Evolutionary conservation across 2,797 vertebrate genomes (phyloP).

Genomic region (Karalla daura): DNA sequence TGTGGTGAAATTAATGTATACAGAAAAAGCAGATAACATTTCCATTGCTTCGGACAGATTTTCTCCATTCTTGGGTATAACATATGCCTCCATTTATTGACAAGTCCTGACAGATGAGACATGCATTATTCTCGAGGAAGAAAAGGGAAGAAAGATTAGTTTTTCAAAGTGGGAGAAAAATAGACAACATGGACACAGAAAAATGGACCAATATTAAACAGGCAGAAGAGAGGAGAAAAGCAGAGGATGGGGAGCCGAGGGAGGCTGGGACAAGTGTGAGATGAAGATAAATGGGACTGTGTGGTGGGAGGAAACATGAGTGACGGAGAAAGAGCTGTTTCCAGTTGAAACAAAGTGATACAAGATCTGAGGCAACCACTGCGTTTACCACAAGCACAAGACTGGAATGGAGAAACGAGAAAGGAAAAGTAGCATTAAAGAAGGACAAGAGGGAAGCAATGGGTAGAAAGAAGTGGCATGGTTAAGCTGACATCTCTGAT

Average conservation of each 20-base stretch:
- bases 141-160: slow-evolving; percentile 22
- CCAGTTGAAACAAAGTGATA: slow-evolving; percentile 63
- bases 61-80: background rate
- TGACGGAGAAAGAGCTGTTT: slow-evolving; percentile 43
- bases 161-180: slow-evolving; percentile 43
- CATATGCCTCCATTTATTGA: slow-evolving; percentile 17
- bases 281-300: slow-evolving; percentile 69
- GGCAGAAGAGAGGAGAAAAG: slow-evolving; percentile 40
- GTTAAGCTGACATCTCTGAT: slow-evolving; percentile 38
- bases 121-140: slow-evolving; percentile 46
- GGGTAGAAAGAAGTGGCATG: slow-evolving; percentile 8
- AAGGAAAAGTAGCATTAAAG: slow-evolving; percentile 7
- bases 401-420: slow-evolving; percentile 31
- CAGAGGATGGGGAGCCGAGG: no score
- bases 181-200: slow-evolving; percentile 33
- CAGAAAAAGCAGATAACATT: slow-evolving; percentile 11
- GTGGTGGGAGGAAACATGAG: slow-evolving; percentile 47
- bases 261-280: slow-evolving; percentile 44
- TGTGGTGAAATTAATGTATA: slow-evolving; percentile 6
- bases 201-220: slow-evolving; percentile 59
- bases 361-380: slow-evolving; percentile 43
- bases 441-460: slow-evolving; percentile 14
- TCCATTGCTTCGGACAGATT: background rate
- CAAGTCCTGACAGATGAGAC: slow-evolving; percentile 31
- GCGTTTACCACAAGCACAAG: slow-evolving; percentile 43